Conservation (phyloP, 2,113 vertebrate genomes). For the Gracilinanus agilis region DNA sequence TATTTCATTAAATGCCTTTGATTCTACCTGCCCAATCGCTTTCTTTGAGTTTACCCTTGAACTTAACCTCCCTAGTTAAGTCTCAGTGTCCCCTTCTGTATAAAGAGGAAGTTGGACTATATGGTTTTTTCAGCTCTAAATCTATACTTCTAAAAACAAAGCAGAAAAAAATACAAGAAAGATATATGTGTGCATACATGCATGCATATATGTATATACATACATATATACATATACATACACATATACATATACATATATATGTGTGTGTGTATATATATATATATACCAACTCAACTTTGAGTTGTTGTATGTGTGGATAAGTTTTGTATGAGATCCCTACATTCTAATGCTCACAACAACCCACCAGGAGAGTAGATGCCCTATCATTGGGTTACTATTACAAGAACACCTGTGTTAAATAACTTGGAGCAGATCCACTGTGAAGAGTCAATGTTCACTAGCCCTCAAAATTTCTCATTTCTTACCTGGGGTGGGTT, state of each 20-base stretch:
- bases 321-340: neutral
- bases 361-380: neutral
- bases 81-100: neutral
- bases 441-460: constrained; percentile 69
- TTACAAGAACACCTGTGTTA: constrained; percentile 66
- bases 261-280: too few relatives aligned
- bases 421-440: constrained; percentile 46
- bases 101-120: neutral
- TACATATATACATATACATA: too few relatives aligned
- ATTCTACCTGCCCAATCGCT: neutral
- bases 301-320: neutral
- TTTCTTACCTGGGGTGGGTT: constrained; percentile 74
- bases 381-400: neutral
- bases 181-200: neutral
- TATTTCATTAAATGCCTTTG: neutral
- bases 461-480: constrained; percentile 73
- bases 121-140: neutral
- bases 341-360: constrained; percentile 28
- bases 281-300: neutral
- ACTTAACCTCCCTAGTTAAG: neutral
- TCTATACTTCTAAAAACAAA: neutral
- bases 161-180: neutral
- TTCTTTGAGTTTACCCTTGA: neutral
- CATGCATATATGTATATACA: too few relatives aligned
- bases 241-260: too few relatives aligned